Evolutionary conservation across 2,797 vertebrate species (phyloP), one percentile per base, ranked within the genome.

Genomic region (Mus spretus): DNA sequence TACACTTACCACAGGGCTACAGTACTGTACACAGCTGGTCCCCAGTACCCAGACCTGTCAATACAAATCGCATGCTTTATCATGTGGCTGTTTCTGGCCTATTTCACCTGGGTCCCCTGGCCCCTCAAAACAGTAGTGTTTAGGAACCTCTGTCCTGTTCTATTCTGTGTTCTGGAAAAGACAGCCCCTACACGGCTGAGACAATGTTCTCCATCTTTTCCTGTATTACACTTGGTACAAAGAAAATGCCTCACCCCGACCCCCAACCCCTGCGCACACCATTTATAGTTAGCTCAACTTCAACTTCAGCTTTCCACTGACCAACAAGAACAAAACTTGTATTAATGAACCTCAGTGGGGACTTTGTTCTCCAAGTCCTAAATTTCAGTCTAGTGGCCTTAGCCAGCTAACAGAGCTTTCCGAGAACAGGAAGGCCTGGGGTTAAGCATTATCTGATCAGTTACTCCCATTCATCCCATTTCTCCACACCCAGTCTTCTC

Each of bases 81-180:
- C 53, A 0, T 59, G 37, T 20, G 34, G 63, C 59, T 31, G 28
- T 65, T 19, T 88, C 20, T 19, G 44, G 19, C 1, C 1, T 78
- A 78, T 78, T 92, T 87, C n/a, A 70, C 53, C 14, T 26, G 74
- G 59, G 13, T 1, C 26, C 14, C 19, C 26, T 55, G 50, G 72
- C 15, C 59, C 26, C 85, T n/a, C 17, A 65, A 91, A 92, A 59
- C 70, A 90, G 55, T 24, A 89, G 81, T 37, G 22, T 24, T 61
- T 65, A 78, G 86, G 67, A 85, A 89, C 40, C 53, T 24, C 9
- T 31, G 7, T 37, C 19, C 34, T 9, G 7, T 15, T 31, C 9
- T 65, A 9, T 63, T 91, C 47, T 81, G 50, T 24, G 10, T 14
- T 65, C 67, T 81, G 44, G 67, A 81, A 96, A 93, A 34, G 31